These are phyloP conservation scores for Orthosia cruda DNA, from an alignment of 2,888 invertebrate species.

Conservation along the genomic window DNA sequence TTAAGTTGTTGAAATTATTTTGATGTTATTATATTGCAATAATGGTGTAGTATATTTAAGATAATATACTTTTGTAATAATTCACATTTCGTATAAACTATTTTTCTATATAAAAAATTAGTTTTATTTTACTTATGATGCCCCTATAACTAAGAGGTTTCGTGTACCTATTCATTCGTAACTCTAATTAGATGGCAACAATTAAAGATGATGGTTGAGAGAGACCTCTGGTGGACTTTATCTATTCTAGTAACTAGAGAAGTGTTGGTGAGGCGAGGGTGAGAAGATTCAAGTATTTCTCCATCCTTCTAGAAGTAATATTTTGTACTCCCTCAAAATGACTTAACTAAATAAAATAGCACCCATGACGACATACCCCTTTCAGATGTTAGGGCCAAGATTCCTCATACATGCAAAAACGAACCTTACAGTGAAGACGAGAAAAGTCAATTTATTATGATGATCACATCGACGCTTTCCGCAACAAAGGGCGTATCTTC, in stretches of 20 bases:
- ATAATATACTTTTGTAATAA: slow-evolving; percentile 68
- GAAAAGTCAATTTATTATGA: neutral
- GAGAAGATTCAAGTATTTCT: too few species aligned
- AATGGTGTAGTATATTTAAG: slow-evolving; percentile 62
- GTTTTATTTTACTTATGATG: slow-evolving; percentile 40
- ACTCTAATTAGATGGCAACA: too few species aligned
- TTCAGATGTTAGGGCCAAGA: neutral
- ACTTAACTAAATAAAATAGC: neutral
- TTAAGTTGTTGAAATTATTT: slow-evolving; percentile 43
- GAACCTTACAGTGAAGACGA: neutral
- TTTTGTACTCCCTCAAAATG: too few species aligned
- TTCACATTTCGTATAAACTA: slow-evolving; percentile 69
- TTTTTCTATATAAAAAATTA: slow-evolving; percentile 48
- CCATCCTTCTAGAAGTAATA: too few species aligned
- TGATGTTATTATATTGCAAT: slow-evolving; percentile 60
- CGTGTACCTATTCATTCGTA: too few species aligned
- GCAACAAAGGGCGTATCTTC: too few species aligned
- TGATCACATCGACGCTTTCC: neutral
- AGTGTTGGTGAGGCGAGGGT: too few species aligned
- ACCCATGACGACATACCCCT: neutral
- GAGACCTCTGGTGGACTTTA: too few species aligned
- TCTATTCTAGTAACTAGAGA: too few species aligned
- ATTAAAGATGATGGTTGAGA: too few species aligned
- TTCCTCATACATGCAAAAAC: neutral
- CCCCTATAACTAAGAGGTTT: neutral